Conservation (phyloP, 2,888 invertebrate genomes). For the Opisthograptis luteolata region DNA sequence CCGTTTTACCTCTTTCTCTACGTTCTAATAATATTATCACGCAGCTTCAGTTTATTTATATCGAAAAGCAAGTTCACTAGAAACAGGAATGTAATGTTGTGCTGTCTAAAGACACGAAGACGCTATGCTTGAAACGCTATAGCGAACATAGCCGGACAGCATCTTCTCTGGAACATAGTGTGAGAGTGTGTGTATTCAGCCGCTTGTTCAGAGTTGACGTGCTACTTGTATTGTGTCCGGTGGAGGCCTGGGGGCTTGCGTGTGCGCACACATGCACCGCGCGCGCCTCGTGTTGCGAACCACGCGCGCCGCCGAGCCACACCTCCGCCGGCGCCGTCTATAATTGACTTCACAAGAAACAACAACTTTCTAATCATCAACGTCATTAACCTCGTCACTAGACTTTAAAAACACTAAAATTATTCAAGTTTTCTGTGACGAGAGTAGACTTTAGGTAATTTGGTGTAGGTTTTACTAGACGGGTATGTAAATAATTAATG, state of each 20-base stretch:
- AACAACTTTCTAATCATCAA: constrained; percentile 61
- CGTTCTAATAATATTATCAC: too few species aligned
- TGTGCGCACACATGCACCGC: constrained; percentile 34
- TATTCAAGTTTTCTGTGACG: background rate
- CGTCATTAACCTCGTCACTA: constrained; percentile 58
- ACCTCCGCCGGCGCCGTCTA: constrained; percentile 58
- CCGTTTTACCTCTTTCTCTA: too few species aligned
- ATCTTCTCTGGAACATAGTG: background rate
- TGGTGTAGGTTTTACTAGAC: background rate
- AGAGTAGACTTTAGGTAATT: background rate
- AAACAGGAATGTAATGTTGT: too few species aligned
- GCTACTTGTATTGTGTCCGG: constrained; percentile 14
- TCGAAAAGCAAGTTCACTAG: too few species aligned
- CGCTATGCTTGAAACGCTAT: too few species aligned
- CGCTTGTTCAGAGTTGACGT: background rate
- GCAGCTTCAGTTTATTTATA: too few species aligned
- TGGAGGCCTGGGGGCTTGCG: constrained; percentile 35
- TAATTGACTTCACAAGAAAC: constrained; percentile 38
- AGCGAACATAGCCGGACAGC: background rate
- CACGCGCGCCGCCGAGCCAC: constrained; percentile 58
- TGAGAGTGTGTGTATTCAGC: background rate
- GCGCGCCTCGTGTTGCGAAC: constrained; percentile 45
- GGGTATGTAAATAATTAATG: too few species aligned
- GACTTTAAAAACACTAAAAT: constrained; percentile 4
- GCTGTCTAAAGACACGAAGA: too few species aligned